Base-by-base conservation (phyloP, 2,797 vertebrate genomes). In the Argentina silus region DNA sequence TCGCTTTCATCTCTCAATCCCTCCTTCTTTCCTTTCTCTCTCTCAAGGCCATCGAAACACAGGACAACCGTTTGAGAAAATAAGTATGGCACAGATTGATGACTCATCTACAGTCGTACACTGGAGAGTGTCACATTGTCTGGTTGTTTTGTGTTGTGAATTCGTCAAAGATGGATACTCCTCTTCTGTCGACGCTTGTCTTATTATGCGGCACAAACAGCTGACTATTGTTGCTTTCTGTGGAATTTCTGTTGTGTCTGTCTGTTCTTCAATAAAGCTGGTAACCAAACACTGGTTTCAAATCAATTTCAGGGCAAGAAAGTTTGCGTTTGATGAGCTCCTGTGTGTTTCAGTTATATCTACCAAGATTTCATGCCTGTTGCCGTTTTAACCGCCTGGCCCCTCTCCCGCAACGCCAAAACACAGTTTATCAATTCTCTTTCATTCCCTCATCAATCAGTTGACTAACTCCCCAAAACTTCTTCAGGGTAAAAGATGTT, bases 81-180 rank as follows among this genome's bases (percentile, higher is more conserved):
- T 81, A 57, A 67, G 59, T 6, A 47, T 76, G 78, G 78, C 86
- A 85, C 83, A 85, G 88, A 91, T 87, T 87, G 85, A 92, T 89
- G 85, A 86, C 68, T 76, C 81, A 77, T 78, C 78, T 70, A 17
- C 69, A 69, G 64, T 79, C 78, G 85, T 87, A 78, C 85, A 85
- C 79, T 6, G 64, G 82, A 81, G 82, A 79, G 66, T 10, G 50
- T 70, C 74, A 69, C 59, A 36, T 69, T 76, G 69, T 73, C 14
- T 51, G 73, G 80, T 79, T 81, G 84, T 85, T 78, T 81, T 43
- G 72, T 66, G 77, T 78, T 44, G 70, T 68, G 78, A 48, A 15
- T 76, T 79, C 68, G 82, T 73, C 55, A 78, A 72, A 85, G 83
- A 85, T 73, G 70, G 83, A 86, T 84, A 79, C 81, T 75, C 83